phyloP scores from a whole-genome alignment of 1,140 invertebrate species.

The Cydia amplana region DNA sequence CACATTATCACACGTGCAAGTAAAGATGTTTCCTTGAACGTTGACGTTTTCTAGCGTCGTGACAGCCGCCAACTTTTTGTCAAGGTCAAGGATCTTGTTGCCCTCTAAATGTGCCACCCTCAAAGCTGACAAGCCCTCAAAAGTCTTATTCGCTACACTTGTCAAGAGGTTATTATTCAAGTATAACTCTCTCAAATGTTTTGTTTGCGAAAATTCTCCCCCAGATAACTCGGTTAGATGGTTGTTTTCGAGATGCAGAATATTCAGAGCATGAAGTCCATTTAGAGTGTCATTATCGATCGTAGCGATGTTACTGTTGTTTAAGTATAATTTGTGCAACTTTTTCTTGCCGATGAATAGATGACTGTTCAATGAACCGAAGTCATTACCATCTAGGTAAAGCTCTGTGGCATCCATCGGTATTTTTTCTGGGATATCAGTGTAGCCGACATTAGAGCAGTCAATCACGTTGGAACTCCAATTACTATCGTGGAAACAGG shows the following conservation, averaged over 20 bases:
- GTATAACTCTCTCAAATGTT: constrained; percentile 89
- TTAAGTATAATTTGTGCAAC: constrained; percentile 89
- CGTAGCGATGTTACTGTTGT: constrained; percentile 88
- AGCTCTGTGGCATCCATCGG: constrained; percentile 95
- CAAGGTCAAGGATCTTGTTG: constrained; percentile 87
- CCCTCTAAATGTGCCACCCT: constrained; percentile 88
- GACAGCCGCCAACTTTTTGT: constrained; percentile 83
- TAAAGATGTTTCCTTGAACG: constrained; percentile 85
- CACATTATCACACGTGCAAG: constrained; percentile 84
- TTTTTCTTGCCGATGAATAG: constrained; percentile 94
- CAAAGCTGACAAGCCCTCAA: constrained; percentile 85
- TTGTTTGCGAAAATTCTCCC: constrained; percentile 87
- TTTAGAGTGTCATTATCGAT: constrained; percentile 92
- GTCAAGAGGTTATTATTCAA: constrained; percentile 89
- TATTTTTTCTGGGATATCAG: constrained; percentile 86
- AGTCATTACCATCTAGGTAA: constrained; percentile 92
- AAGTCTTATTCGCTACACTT: constrained; percentile 87
- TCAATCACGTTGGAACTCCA: constrained; percentile 95
- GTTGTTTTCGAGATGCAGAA: constrained; percentile 92
- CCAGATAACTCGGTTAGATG: constrained; percentile 85
- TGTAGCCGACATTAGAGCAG: constrained; percentile 88
- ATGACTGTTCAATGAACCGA: constrained; percentile 88
- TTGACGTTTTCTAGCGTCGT: constrained; percentile 85
- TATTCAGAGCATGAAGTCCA: constrained; percentile 85
- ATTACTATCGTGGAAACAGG: constrained; percentile 93